Conservation (phyloP, 2,888 invertebrate species). For the Brenthis daphne region DNA sequence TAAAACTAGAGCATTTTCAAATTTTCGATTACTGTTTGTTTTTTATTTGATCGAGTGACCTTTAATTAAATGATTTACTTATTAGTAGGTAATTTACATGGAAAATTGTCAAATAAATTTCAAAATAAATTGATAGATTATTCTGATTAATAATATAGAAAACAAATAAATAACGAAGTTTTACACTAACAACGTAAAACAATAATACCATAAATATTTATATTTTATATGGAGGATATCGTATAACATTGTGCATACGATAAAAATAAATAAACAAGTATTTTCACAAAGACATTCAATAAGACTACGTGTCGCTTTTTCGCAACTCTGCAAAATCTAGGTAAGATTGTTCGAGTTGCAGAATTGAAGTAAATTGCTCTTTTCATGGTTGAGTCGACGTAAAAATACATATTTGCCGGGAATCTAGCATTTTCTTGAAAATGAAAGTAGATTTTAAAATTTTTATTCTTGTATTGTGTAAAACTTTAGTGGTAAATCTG, state of each 20-base stretch:
- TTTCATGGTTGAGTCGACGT: slow-evolving; percentile 23
- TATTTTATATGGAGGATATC: too few species aligned
- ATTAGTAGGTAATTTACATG: too few species aligned
- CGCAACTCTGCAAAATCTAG: slow-evolving; percentile 21
- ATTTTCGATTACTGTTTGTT: too few species aligned
- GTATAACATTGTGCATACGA: background rate
- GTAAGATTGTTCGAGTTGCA: slow-evolving; percentile 24
- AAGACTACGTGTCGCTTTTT: slow-evolving; percentile 17
- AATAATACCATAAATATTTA: too few species aligned
- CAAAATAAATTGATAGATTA: too few species aligned
- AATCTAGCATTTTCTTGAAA: slow-evolving; percentile 20
- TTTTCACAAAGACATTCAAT: slow-evolving; percentile 19
- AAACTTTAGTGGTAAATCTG: background rate
- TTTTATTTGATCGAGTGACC: too few species aligned
- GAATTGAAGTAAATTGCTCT: slow-evolving; percentile 26
- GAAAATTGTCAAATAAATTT: too few species aligned
- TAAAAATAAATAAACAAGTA: slow-evolving; percentile 7
- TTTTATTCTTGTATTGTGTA: slow-evolving; percentile 4
- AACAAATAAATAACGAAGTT: too few species aligned
- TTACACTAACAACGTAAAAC: too few species aligned
- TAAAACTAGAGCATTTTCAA: too few species aligned
- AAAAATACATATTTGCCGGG: slow-evolving; percentile 19
- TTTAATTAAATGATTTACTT: too few species aligned
- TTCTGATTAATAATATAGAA: too few species aligned
- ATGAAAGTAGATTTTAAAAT: slow-evolving; percentile 2